Base-by-base conservation (phyloP, 2,888 invertebrate genomes). In the Brachylomia viminalis region DNA sequence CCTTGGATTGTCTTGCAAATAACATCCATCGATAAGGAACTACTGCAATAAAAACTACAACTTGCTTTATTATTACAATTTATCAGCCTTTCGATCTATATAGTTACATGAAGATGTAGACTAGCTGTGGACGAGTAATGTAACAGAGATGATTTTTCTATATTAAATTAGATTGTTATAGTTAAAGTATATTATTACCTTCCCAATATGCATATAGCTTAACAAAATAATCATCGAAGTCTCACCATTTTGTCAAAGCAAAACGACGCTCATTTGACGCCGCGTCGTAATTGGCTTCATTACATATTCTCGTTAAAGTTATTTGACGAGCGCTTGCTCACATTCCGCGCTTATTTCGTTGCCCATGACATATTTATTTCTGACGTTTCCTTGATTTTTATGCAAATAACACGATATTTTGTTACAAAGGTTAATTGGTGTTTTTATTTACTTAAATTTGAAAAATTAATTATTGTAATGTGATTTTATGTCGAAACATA, bases 241-340 rank as follows among this genome's bases (percentile, higher is more conserved):
- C 61, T 49, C 72, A 73, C 64, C 67, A 62, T 87, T 87, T 86
- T 85, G 87, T 90, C 86, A 89, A 82, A 85, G 86, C 78, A 86
- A 82, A 87, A 88, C 76, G 82, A 42, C 72, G 70, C 64, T 80
- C 69, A 78, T 65, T 82, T 82, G 79, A 84, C 77, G 71, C 58
- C 59, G 72, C 77, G 30, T 72, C 65, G 84, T 89, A 91, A 91
- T 90, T 89, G 87, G 87, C 73, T 72, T 79, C 87, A 83, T 86
- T 83, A 85, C 76, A 78, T 74, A 66, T 80, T 72, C 83, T 85
- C 83, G 76, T 85, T 87, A 84, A 84, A 79, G 68, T 80, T 79
- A 85, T 87, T 83, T 86, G 75, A 81, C 77, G 78, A 73, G 69
- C 30, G 75, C 47, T 66, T 33, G 52, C 62, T 70, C 54, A 69